Percentiles rank a stretch among this genome's conserved stretches.
Conservation (phyloP, 2,113 vertebrate genomes). For the Oryzias javanicus region DNA sequence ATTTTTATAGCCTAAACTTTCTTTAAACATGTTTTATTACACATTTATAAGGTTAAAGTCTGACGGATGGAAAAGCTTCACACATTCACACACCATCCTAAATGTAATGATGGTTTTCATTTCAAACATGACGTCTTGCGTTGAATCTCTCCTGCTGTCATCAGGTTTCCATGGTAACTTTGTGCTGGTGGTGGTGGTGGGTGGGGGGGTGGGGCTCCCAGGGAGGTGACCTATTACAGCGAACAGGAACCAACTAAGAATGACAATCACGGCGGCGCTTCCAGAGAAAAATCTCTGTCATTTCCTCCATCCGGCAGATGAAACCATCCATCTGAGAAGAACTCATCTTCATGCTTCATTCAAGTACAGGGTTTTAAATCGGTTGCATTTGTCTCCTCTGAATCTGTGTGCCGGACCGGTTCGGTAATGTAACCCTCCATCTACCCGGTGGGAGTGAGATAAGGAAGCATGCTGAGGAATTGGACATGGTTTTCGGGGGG, state of each 20-base stretch:
- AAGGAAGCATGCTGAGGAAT: conserved; percentile 48
- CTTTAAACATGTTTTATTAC: too few relatives aligned
- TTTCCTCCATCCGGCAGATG: conserved; percentile 31
- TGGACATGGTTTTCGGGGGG: conserved; percentile 39
- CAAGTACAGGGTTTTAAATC: not conserved
- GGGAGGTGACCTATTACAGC: conserved; percentile 44
- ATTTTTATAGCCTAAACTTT: too few relatives aligned
- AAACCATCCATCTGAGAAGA: conserved; percentile 34
- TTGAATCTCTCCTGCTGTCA: conserved; percentile 11
- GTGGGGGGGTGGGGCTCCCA: conserved; percentile 25
- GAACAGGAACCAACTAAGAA: conserved; percentile 41
- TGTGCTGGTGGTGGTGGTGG: conserved; percentile 7
- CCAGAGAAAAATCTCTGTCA: conserved; percentile 24
- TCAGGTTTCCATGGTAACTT: conserved; percentile 48
- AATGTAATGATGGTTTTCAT: conserved; percentile 37
- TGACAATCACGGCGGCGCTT: conserved; percentile 30
- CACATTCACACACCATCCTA: conserved; percentile 5
- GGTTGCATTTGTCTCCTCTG: not conserved
- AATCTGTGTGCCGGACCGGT: conserved; percentile 9
- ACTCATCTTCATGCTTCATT: conserved; percentile 13
- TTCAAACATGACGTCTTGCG: conserved; percentile 51
- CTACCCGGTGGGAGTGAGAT: conserved; percentile 39
- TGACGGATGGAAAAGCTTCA: too few relatives aligned
- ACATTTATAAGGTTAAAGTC: too few relatives aligned
- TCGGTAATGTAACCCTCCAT: conserved; percentile 46